Evolutionary conservation across 2,113 vertebrate genomes (phyloP).

Genomic region (Zonotrichia leucophrys): DNA sequence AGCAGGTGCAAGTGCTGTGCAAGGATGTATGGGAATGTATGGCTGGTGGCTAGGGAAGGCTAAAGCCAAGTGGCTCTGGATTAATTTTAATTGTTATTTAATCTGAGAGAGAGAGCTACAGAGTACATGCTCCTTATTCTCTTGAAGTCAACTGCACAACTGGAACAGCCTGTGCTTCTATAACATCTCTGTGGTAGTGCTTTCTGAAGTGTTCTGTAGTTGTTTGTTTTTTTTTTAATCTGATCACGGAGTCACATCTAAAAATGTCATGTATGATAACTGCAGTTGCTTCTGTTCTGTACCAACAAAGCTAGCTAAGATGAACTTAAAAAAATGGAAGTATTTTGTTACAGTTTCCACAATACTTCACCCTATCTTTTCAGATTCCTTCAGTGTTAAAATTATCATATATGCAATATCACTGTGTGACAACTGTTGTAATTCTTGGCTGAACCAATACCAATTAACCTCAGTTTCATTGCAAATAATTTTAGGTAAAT

Average conservation of each 20-base stretch:
- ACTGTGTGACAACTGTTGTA: neutral
- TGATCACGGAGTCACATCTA: neutral
- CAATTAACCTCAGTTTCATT: neutral
- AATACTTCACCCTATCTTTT: neutral
- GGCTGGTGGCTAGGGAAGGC: constrained; percentile 9
- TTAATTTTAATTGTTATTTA: constrained; percentile 25
- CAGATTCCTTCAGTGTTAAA: neutral
- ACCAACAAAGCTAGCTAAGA: neutral
- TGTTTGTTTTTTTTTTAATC: neutral
- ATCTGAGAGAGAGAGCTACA: neutral
- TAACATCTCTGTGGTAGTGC: neutral
- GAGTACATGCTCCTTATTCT: neutral
- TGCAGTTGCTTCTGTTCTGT: neutral
- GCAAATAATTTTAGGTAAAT: neutral
- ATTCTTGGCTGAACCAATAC: neutral
- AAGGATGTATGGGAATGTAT: neutral
- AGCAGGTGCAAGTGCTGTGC: neutral
- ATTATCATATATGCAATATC: neutral
- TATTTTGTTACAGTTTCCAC: neutral
- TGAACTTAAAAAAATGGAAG: neutral
- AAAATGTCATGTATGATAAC: neutral
- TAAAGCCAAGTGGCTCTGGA: neutral
- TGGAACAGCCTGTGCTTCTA: neutral
- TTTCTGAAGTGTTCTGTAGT: neutral
- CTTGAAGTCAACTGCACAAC: neutral